Percentiles rank a stretch among this genome's conserved stretches.
phyloP scores from a whole-genome alignment of 2,797 vertebrate genomes.

The Erithacus rubecula region DNA sequence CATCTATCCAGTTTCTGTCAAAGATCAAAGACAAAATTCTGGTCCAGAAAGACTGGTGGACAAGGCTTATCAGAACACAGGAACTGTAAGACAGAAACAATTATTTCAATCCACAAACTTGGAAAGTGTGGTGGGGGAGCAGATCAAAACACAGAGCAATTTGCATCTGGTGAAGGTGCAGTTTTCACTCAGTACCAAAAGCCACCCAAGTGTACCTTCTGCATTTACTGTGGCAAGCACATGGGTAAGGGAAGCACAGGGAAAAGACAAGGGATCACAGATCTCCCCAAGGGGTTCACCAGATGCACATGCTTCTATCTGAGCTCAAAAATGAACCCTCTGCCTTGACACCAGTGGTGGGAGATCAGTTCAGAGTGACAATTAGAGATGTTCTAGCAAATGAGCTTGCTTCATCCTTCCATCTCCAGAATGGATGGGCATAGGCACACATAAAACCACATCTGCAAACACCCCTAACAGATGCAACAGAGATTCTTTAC shows the following conservation, averaged over 20 bases:
- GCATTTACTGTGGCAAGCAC: not conserved
- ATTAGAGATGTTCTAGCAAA: not conserved
- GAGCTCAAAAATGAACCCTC: not conserved
- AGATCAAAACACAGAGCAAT: not conserved
- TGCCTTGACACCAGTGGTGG: accelerated
- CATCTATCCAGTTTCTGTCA: not conserved
- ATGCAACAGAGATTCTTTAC: not conserved
- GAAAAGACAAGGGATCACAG: not conserved
- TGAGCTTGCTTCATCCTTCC: not conserved
- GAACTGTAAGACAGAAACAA: not conserved
- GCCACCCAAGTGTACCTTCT: not conserved
- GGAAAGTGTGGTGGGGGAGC: accelerated
- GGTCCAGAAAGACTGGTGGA: not conserved
- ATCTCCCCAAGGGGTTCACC: accelerated
- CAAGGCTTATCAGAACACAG: not conserved
- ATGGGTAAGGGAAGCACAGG: accelerated
- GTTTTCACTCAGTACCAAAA: not conserved
- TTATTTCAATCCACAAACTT: not conserved
- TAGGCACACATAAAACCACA: not conserved
- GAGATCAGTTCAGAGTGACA: not conserved
- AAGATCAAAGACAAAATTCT: not conserved
- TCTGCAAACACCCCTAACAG: not conserved
- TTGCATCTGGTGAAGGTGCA: not conserved
- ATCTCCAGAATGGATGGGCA: not conserved
- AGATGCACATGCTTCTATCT: not conserved